Evolutionary conservation across 2,888 invertebrate species (phyloP), one percentile per base, ranked within the genome.

Genomic region (Matsumyia berberina): DNA sequence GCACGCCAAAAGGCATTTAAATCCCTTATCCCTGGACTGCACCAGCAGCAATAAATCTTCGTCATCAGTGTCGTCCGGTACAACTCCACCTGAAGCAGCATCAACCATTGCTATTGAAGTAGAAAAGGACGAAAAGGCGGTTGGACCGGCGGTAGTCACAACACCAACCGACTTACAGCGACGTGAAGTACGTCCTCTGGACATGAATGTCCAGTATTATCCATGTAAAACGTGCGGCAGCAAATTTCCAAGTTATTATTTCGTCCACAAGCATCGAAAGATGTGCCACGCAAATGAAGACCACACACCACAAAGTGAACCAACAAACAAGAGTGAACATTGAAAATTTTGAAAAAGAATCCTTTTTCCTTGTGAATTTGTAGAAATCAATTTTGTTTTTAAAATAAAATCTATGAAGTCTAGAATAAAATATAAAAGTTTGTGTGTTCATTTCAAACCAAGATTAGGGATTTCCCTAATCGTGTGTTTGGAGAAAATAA

Each of bases 241-340:
- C 88, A 97, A 97, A 91, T 97, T 97, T 90, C 97, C 97, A 0
- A 97, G 97, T 87, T 97, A 97, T 90, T 97, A 97, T 92, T 97
- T 97, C 92, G 97, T 97, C 24, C 97, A 97, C 90, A 97, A 97
- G 89, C 97, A 97, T 90, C 93, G 97, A 66, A 97, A 97, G 92
- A 92, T 95, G 88, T 97, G 97, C 89, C 97, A 97, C 90, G 94
- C 95, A 17, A 91, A 91, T 66, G 92, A 92, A 69, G 91, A 91
- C 31, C 88, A 87, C 46, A 35, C 80, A 1, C 77, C 73, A 0
- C 77, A 76, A 62, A 78, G 76, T 70, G 81, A 87, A 85, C 31
- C 67, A n/a, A 37, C 67, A n/a, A 37, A 15, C 37, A 78, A 86
- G 39, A 80, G 70, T 80, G 85, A 85, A 57, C 69, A 85, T 66